A percentile compares a stretch with the other conserved stretches of the same genome.
phyloP scores from a whole-genome alignment of 2,888 invertebrate genomes.

The Lasioglossum figueresi region DNA sequence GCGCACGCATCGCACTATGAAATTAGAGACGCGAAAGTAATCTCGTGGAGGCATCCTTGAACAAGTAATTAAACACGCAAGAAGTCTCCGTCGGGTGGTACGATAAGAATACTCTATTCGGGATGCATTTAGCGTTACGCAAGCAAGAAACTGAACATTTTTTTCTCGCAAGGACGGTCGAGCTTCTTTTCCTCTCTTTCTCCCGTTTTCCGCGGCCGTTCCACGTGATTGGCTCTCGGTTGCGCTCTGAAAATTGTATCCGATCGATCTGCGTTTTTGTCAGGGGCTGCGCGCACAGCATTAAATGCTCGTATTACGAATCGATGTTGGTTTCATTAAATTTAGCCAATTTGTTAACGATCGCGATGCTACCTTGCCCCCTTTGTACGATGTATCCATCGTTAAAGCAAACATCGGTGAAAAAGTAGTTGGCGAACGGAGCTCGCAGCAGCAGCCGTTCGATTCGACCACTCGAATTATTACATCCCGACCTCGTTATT shows the following conservation, averaged over 20 bases:
- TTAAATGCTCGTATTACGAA: not conserved
- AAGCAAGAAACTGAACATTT: slow-evolving; percentile 16
- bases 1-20: not conserved
- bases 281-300: slow-evolving; percentile 7
- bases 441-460: not conserved
- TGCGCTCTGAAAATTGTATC: slow-evolving; percentile 60
- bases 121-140: slow-evolving; percentile 16
- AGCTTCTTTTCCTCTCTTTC: not conserved
- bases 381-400: not conserved
- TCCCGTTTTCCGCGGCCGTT: slow-evolving; percentile 40
- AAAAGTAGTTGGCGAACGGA: not conserved
- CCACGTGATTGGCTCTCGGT: slow-evolving; percentile 35
- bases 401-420: not conserved
- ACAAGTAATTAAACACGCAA: slow-evolving; percentile 27
- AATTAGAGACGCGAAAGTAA: slow-evolving; percentile 2
- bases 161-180: slow-evolving; percentile 24
- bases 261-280: slow-evolving; percentile 41
- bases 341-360: not conserved
- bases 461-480: not conserved
- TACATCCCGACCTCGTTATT: not conserved
- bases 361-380: not conserved
- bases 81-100: not conserved
- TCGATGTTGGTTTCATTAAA: not conserved
- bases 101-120: not conserved
- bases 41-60: slow-evolving; percentile 18